Base-by-base conservation (phyloP, 1,140 invertebrate genomes). In the Drosophila takahashii region DNA sequence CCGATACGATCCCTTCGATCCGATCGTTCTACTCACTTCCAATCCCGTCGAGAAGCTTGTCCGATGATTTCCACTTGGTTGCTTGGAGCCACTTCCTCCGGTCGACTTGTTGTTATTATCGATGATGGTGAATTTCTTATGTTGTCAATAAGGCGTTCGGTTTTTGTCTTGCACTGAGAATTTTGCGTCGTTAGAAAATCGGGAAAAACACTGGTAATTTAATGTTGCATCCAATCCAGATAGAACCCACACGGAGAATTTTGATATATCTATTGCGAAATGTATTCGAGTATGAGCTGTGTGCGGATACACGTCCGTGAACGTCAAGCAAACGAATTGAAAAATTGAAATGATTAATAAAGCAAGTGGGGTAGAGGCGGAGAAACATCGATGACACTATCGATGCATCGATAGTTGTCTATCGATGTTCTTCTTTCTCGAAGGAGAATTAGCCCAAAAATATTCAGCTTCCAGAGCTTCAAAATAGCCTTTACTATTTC, bases 271-370 rank as follows among this genome's bases (percentile, higher is more conserved):
- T 89, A 83, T 83, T 89, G 83, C 83, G 62, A 87, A 87, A 87
- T 62, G 65, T 79, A 89, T 79, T 79, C 71, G 64, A 87, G 65
- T 76, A 54, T 34, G 54, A 75, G 52, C 70, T 89, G 71, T 69
- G 71, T 76, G 75, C 75, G 83, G 53, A 79, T 67, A 72, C 75
- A 71, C 73, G 80, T 81, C 70, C 79, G 65, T 78, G 69, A 86
- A 81, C 83, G 83, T 86, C 76, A 81, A 76, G 66, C 79, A 79
- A 87, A 79, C 79, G 79, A 87, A 87, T 73, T 81, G 70, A 87
- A 85, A 51, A 51, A 52, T 53, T 42, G 15, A 18, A 77, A 71
- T 87, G 79, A 89, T 79, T 83, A 73, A 79, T 66, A 86, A 83
- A 87, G 77, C 66, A 69, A 70, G 45, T 67, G 26, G 44, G 16